These are phyloP conservation scores for Mustelus asterias DNA, from an alignment of 2,113 vertebrate species.

Conservation along the genomic window DNA sequence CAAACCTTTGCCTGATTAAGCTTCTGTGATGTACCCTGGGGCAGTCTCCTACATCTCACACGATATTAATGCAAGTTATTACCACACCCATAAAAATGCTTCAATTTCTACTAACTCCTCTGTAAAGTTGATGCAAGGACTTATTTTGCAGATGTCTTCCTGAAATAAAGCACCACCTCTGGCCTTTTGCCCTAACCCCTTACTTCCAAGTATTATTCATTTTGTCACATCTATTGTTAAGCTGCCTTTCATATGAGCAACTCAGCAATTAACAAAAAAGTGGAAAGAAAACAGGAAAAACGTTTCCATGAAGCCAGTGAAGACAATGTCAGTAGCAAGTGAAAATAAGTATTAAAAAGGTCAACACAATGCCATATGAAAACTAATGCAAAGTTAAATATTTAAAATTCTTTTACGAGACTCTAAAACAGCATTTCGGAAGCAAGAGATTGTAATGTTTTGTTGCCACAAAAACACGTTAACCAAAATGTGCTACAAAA, in stretches of 20 bases:
- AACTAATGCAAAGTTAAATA: slow-evolving; percentile 5
- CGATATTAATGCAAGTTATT: neutral
- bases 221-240: slow-evolving; percentile 37
- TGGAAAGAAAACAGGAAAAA: neutral
- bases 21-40: neutral
- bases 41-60: neutral
- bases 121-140: slow-evolving; percentile 40
- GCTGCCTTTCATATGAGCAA: neutral
- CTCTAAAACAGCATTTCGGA: neutral
- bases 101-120: neutral
- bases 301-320: neutral
- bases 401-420: neutral
- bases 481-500: neutral
- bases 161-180: slow-evolving; percentile 41
- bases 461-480: neutral
- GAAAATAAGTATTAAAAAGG: neutral
- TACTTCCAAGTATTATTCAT: slow-evolving; percentile 48
- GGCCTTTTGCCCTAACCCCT: slow-evolving; percentile 46
- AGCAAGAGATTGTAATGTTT: neutral
- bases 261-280: slow-evolving; percentile 37
- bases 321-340: neutral
- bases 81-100: neutral
- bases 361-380: neutral
- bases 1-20: neutral
- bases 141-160: slow-evolving; percentile 41